Percentiles rank a stretch among this genome's conserved stretches.
Conservation (phyloP, 2,113 vertebrate species). For the Peromyscus leucopus region DNA sequence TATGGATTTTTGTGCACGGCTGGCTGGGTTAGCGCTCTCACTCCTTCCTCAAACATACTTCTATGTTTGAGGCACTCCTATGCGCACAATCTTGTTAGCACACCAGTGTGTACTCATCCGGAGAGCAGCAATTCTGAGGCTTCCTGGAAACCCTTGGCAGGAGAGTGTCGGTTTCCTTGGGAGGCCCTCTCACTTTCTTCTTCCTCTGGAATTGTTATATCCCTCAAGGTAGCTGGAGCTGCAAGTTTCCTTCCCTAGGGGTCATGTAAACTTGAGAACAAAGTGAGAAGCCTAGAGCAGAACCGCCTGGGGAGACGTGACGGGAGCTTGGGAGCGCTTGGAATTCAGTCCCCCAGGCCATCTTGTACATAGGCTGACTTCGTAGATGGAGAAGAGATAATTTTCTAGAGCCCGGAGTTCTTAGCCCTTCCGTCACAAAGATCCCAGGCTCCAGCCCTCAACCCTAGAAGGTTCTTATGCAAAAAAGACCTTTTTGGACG, state of each 20-base stretch:
- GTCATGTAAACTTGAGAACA: not conserved
- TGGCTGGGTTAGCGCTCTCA: not conserved
- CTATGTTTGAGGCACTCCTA: not conserved
- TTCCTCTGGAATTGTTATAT: slow-evolving; percentile 4
- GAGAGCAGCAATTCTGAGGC: not conserved
- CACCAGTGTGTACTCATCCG: not conserved
- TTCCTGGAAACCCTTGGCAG: slow-evolving; percentile 5
- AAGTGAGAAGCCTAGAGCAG: not conserved
- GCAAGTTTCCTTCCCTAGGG: slow-evolving; percentile 33
- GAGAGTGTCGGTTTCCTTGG: not conserved
- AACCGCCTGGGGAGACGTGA: slow-evolving; percentile 1
- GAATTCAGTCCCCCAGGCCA: not conserved
- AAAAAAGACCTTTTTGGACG: slow-evolving; percentile 54
- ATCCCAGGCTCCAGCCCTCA: not conserved
- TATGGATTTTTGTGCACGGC: not conserved
- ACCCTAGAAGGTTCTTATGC: slow-evolving; percentile 33
- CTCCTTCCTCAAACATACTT: not conserved
- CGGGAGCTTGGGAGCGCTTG: not conserved
- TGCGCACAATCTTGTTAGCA: slow-evolving; percentile 16
- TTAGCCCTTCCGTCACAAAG: not conserved
- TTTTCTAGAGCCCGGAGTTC: not conserved
- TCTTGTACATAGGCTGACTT: not conserved
- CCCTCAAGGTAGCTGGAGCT: not conserved
- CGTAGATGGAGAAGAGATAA: slow-evolving; percentile 27
- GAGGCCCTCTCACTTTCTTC: slow-evolving; percentile 26